Evolutionary conservation across 2,113 vertebrate species (phyloP).

Genomic region (Neomonachus schauinslandi): DNA sequence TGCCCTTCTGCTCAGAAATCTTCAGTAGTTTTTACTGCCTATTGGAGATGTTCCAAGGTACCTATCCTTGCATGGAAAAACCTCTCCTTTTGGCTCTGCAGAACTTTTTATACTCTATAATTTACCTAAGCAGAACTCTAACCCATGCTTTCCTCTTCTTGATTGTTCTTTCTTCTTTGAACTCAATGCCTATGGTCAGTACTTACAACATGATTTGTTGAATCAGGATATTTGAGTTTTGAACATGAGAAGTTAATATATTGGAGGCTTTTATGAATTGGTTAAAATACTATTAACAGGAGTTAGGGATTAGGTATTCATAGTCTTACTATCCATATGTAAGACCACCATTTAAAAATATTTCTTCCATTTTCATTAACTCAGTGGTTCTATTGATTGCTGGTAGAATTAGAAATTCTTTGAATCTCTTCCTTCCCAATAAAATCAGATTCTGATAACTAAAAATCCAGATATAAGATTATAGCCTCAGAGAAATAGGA

Average conservation of each 20-base stretch:
- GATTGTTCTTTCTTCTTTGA: not conserved
- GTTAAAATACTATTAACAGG: slow-evolving; percentile 25
- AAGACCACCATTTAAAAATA: slow-evolving; percentile 2
- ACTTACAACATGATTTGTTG: not conserved
- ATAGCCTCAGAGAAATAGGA: not conserved
- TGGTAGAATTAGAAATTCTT: slow-evolving; percentile 33
- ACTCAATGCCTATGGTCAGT: not conserved
- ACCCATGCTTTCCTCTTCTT: not conserved
- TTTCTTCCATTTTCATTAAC: not conserved
- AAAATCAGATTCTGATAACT: not conserved
- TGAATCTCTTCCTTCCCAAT: not conserved
- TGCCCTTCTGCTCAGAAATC: not conserved
- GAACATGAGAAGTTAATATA: not conserved
- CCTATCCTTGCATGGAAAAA: not conserved
- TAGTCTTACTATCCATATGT: not conserved
- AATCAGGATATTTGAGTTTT: not conserved
- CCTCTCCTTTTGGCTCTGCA: not conserved
- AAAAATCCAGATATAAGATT: not conserved
- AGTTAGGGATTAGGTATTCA: not conserved
- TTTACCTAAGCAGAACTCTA: not conserved
- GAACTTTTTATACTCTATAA: not conserved
- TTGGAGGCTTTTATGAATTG: slow-evolving; percentile 5
- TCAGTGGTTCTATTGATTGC: not conserved
- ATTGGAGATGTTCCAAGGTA: not conserved
- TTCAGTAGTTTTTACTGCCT: not conserved